Evolutionary conservation across 2,797 vertebrate species (phyloP), one percentile per base, ranked within the genome.

Genomic region (Vultur gryphus): DNA sequence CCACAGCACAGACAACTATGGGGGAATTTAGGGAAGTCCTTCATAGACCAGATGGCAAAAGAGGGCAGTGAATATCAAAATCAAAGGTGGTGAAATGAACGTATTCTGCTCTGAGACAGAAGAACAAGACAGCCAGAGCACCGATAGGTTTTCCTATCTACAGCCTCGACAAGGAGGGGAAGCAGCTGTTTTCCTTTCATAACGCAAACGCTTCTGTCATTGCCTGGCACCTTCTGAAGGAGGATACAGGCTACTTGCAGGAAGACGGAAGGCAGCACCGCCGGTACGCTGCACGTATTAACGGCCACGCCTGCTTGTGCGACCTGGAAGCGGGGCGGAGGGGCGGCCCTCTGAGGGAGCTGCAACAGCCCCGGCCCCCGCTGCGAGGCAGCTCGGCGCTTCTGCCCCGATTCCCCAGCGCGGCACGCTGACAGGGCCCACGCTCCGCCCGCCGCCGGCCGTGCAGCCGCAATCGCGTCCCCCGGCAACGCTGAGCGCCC

Each of bases 301-400:
- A 15, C 28, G 3, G 15, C 11, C 25, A 0, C 0, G 6, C 14
- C 9, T 2, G 23, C 83, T 37, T 0, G 16, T 0, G 19, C 6
- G 2, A 1, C 1, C 4, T 0, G 1, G 4, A 11, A 16, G 1
- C 1, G 2, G 3, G 9, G 0, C 1, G 10, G 43, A 18, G 14
- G 20, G 5, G 1, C 2, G 37, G 11, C 12, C 19, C 39, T 2
- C 48, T 2, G 13, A 9, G 1, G 31, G 9, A 14, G 20, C 46
- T 5, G 16, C 2, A 5, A 15, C 12, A 31, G 9, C 33, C 31
- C 37, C 9, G 37, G 37, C 37, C 37, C 37, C 37, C 37, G 37
- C 37, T 37, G 37, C 37, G 37, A 37, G 37, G 37, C 37, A 9
- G 37, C 37, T 37, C 46, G 16, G 10, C 51, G 26, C 25, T 15